Evolutionary conservation across 23 tunicate genomes (phyloP), one percentile per base, ranked within the genome.

Genomic region (Trididemnum clinides): DNA sequence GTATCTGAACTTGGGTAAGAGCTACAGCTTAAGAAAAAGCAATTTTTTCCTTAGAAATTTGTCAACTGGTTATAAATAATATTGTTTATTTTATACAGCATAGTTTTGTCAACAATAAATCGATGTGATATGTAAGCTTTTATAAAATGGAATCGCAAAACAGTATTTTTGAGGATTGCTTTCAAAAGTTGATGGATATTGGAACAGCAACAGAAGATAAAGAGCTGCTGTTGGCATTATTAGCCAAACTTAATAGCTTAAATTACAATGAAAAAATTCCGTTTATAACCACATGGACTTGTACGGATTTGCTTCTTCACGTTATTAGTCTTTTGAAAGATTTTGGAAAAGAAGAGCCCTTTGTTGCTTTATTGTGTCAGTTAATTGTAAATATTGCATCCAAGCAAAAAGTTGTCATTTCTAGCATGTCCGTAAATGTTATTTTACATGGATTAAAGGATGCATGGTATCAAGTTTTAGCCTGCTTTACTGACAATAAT

Each of bases 221-320:
- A 12, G 20, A 25, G 18, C 3, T 1, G 0, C 69, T 87, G 20
- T 34, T 64, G 12, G 72, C 51, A 1, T 6, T 80, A 10, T 34
- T 87, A 23, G 69, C 83, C 3, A 69, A 80, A 26, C 59, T 87
- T 1, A 87, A 78, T 57, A 20, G 33, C 25, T 28, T 87, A 50
- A 80, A 87, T 69, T 87, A 87, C 36, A 10, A 59, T 64, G 77
- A 50, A 69, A 87, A 80, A 20, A n/a, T 87, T 34, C 70, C 62
- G n/a, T 87, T 87, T 69, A 64, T 87, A 21, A 87, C 91, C 5
- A 87, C 73, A 44, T 78, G 91, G 84, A 87, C 80, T 28, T 87
- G 91, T 28, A 87, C 91, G 7, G 91, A 87, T 66, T 28, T 87
- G 59, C 49, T 87, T 2, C 50, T 87, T 54, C 80, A 78, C 70